Evolutionary conservation across 2,797 vertebrate species (phyloP).

Genomic region (Antrozous pallidus): DNA sequence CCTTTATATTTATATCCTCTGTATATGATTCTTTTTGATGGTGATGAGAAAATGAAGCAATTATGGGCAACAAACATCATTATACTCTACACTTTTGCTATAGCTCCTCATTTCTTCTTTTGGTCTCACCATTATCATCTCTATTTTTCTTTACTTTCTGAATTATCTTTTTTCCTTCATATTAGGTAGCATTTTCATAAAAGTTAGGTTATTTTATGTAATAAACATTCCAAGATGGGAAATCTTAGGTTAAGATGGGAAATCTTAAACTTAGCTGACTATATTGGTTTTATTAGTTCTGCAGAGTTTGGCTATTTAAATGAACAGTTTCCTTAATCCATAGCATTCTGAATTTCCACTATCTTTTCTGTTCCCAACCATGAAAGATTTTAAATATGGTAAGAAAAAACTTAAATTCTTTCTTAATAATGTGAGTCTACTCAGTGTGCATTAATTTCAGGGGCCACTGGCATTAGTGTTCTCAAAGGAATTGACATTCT

Average conservation of each 20-base stretch:
- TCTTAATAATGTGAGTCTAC: background rate
- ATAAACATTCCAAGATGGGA: background rate
- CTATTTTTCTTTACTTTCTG: background rate
- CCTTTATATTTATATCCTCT: background rate
- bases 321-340: background rate
- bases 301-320: background rate
- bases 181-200: background rate
- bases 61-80: rapidly evolving
- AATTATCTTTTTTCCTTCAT: background rate
- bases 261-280: background rate
- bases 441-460: background rate
- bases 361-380: background rate
- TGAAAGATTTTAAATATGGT: constrained; percentile 16
- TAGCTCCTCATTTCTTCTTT: background rate
- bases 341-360: background rate
- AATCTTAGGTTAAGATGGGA: no score
- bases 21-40: background rate
- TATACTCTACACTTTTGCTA: background rate
- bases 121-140: background rate
- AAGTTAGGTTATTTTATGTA: no score
- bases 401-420: background rate
- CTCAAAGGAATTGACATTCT: background rate
- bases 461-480: background rate
- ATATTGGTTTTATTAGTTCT: background rate
- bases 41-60: background rate